Evolutionary conservation across 2,113 vertebrate species (phyloP).

Genomic region (Lophochroa leadbeateri): DNA sequence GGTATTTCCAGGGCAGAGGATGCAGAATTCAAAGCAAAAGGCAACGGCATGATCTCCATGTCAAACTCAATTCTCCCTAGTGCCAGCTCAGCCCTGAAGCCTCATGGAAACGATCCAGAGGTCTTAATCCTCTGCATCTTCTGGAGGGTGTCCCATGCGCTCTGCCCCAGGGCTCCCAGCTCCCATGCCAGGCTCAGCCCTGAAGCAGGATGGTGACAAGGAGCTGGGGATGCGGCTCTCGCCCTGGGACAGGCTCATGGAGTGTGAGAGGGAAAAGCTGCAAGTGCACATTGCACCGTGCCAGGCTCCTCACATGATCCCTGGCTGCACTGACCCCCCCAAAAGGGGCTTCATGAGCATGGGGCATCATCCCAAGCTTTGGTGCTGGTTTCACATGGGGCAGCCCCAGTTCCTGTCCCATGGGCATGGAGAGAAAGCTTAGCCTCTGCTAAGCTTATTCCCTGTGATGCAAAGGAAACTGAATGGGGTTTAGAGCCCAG

Average conservation of each 20-base stretch:
- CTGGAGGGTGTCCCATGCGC: neutral
- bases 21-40: neutral
- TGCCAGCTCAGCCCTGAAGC: slow-evolving; percentile 33
- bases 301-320: neutral
- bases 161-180: neutral
- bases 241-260: accelerated
- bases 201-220: neutral
- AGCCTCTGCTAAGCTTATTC: neutral
- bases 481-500: neutral
- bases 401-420: neutral
- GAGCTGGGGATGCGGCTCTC: accelerated
- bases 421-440: neutral
- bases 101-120: slow-evolving; percentile 22
- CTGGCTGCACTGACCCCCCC: accelerated
- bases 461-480: neutral
- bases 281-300: accelerated
- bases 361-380: accelerated
- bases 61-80: slow-evolving; percentile 37
- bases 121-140: slow-evolving; percentile 14
- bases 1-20: neutral
- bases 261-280: neutral
- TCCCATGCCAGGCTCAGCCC: neutral
- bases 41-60: neutral
- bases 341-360: neutral
- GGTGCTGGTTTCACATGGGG: accelerated